A percentile compares a stretch with the other conserved stretches of the same genome.
Conservation (phyloP, 2,113 vertebrate species). For the Apaloderma vittatum region DNA sequence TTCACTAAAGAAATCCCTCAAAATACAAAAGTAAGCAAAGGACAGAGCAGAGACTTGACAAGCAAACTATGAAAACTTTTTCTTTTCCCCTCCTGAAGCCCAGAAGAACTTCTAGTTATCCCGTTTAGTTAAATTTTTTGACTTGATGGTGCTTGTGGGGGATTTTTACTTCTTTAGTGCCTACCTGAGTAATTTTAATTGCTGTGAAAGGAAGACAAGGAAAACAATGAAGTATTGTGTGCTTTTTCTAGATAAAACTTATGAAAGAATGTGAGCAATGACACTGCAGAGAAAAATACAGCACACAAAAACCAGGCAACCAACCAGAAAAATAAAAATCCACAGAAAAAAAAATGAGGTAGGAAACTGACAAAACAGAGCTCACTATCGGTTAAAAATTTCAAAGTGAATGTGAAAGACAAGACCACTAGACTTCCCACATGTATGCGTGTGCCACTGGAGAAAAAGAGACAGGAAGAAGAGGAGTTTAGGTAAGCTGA, state of each 20-base stretch:
- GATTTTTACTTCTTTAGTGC: not conserved
- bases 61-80: not conserved
- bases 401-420: not conserved
- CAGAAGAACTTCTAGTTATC: not conserved
- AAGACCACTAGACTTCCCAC: not conserved
- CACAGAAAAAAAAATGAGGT: not conserved
- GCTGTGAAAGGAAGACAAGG: not conserved
- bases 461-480: not conserved
- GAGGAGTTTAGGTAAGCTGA: not conserved
- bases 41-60: not conserved
- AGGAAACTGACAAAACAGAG: not conserved
- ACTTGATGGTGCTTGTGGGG: not conserved
- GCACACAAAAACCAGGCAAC: not conserved
- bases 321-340: not conserved
- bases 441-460: fast-evolving
- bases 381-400: not conserved
- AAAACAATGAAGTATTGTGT: not conserved
- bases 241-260: not conserved
- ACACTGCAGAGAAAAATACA: not conserved
- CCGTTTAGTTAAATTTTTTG: not conserved
- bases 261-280: not conserved
- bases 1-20: not conserved
- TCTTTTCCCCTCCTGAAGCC: not conserved
- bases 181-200: not conserved
- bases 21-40: not conserved